Evolutionary conservation across 2,888 invertebrate genomes (phyloP), one percentile per base, ranked within the genome.

Genomic region (Sarcophaga variegata): DNA sequence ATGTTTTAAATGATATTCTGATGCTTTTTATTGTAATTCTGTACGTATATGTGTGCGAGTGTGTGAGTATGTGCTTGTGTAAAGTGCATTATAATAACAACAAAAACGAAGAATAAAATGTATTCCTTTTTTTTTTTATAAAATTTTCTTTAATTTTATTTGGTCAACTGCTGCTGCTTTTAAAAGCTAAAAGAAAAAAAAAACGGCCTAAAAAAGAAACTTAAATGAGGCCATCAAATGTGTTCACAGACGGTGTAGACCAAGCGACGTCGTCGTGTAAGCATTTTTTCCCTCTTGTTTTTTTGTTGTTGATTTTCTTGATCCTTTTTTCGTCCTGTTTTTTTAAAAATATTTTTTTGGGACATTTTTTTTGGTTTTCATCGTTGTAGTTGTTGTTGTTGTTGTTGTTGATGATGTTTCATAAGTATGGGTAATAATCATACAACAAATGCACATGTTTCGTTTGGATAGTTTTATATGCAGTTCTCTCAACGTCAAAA

Each of bases 361-460:
- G 37, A 37, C 37, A 59, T 69, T 74, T 70, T 67, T 70, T 64
- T 27, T 63, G 64, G 27, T 64, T 49, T 66, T 79, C 71, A 59
- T 81, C 37, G 14, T 45, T 14, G 47, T 20, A 45, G 20, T 63
- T 45, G 60, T 74, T 74, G 59, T 4, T 76, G 63, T 75, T 76
- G 63, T 75, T 62, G 5, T 62, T 75, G 37, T 70, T 20, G 37
- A 1, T 37, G 37, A 8, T 37, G 2, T 37, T 70, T 47, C 27
- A 45, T 71, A 63, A 80, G 83, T 80, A 66, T 76, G 85, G 83
- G 81, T 75, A 88, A 86, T 87, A 88, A 86, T 87, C 87, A 87
- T 37, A 71, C 85, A 54, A 85, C 83, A 37, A 37, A 82, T 85
- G 85, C 77, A 88, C 88, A 85, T 85, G 77, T 83, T 75, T 81